These are phyloP conservation scores for Apistogramma diplotaenia DNA, from an alignment of 2,113 vertebrate species.

Conservation along the genomic window DNA sequence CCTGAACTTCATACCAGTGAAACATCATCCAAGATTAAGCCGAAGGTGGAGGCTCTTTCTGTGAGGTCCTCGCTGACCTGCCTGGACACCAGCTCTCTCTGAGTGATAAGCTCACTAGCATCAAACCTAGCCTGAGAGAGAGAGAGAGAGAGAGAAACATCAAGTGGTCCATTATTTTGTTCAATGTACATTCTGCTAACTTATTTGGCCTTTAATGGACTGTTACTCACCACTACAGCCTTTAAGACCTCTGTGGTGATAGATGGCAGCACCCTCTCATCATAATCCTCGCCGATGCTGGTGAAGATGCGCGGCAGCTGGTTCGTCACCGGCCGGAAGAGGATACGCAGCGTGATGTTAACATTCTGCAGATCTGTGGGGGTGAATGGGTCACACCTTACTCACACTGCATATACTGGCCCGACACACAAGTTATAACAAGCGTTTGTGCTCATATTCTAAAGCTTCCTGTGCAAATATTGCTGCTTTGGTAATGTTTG, in stretches of 20 bases:
- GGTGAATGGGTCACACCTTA: not conserved
- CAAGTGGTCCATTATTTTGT: not conserved
- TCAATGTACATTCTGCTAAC: not conserved
- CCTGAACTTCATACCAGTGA: constrained; percentile 84
- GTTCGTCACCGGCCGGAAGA: constrained; percentile 86
- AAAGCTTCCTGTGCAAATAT: not conserved
- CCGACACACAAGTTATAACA: not conserved
- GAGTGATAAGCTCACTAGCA: constrained; percentile 95
- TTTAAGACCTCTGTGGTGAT: constrained; percentile 84
- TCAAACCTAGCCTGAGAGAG: constrained; percentile 96
- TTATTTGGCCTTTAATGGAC: not conserved
- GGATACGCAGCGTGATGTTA: constrained; percentile 95
- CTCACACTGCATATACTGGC: not conserved
- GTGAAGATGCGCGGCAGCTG: constrained; percentile 94
- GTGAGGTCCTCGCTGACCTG: constrained; percentile 97
- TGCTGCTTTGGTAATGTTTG: not conserved
- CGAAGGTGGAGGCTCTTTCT: constrained; percentile 91
- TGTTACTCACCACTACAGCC: constrained; percentile 74
- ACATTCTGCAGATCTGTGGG: constrained; percentile 95
- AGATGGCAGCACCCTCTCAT: constrained; percentile 94
- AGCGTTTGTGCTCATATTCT: not conserved
- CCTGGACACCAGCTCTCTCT: constrained; percentile 93
- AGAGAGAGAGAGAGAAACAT: constrained; percentile 5
- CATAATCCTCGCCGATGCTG: constrained; percentile 96
- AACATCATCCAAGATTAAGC: constrained; percentile 94